These are phyloP conservation scores for Apteryx mantelli DNA, from an alignment of 2,113 vertebrate species.

Conservation along the genomic window DNA sequence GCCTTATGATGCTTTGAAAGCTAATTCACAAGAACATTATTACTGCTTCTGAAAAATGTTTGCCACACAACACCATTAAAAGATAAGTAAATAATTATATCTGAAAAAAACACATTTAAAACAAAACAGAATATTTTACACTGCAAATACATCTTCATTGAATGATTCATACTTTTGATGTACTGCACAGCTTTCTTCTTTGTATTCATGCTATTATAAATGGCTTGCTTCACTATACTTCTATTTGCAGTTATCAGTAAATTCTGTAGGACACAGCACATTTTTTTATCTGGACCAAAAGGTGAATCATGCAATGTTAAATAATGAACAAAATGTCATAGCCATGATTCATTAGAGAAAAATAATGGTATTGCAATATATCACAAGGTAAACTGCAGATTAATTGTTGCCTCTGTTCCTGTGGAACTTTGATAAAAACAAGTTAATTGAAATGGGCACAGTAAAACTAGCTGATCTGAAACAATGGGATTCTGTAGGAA, in stretches of 20 bases:
- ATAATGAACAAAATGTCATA: constrained; percentile 15
- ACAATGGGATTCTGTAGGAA: neutral
- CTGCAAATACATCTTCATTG: neutral
- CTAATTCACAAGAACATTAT: neutral
- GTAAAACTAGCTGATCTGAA: neutral
- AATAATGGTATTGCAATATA: neutral
- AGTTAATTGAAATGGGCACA: neutral
- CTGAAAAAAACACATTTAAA: neutral
- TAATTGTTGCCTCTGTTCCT: neutral
- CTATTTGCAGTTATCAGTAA: neutral
- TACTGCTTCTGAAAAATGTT: neutral
- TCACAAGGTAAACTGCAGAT: neutral
- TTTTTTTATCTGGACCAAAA: neutral
- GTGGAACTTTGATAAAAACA: neutral
- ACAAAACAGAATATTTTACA: neutral
- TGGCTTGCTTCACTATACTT: neutral
- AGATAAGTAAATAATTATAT: neutral
- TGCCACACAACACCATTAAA: neutral
- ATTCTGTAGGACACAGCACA: neutral
- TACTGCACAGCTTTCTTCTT: neutral
- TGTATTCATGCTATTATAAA: neutral
- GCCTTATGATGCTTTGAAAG: neutral
- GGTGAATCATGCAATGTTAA: neutral
- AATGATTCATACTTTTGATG: neutral
- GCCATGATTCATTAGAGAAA: neutral